Conservation (phyloP, 2,113 vertebrate species). For the Irena cyanogastra region DNA sequence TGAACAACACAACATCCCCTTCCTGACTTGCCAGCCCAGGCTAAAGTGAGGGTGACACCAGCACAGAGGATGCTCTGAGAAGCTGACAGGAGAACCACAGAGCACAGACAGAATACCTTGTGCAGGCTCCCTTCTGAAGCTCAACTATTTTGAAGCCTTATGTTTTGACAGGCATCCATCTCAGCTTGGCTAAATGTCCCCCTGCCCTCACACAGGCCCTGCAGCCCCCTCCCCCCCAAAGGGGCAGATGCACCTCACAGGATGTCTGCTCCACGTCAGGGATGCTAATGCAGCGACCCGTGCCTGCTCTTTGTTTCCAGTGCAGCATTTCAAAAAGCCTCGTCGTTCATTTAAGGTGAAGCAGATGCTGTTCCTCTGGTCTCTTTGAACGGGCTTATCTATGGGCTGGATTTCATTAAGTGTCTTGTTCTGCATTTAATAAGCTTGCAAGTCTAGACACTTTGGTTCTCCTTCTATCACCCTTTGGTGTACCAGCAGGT, state of each 20-base stretch:
- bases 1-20: neutral
- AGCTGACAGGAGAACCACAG: neutral
- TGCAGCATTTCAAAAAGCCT: neutral
- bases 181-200: neutral
- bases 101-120: neutral
- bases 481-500: constrained; percentile 39
- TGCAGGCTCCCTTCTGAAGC: neutral
- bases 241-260: neutral
- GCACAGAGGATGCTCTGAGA: neutral
- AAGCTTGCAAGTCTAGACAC: constrained; percentile 64
- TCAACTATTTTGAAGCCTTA: neutral
- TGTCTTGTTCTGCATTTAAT: constrained; percentile 49
- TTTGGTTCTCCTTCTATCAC: constrained; percentile 28
- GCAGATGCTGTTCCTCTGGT: constrained; percentile 37
- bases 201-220: neutral
- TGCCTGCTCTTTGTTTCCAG: neutral
- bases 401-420: constrained; percentile 52
- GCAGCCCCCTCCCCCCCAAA: neutral
- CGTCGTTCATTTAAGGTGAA: constrained; percentile 37
- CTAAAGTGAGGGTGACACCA: neutral
- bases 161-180: neutral
- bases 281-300: neutral
- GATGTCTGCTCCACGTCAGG: neutral
- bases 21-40: neutral
- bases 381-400: constrained; percentile 58